Evolutionary conservation across 2,113 vertebrate species (phyloP).

Genomic region (Silurus glanis): DNA sequence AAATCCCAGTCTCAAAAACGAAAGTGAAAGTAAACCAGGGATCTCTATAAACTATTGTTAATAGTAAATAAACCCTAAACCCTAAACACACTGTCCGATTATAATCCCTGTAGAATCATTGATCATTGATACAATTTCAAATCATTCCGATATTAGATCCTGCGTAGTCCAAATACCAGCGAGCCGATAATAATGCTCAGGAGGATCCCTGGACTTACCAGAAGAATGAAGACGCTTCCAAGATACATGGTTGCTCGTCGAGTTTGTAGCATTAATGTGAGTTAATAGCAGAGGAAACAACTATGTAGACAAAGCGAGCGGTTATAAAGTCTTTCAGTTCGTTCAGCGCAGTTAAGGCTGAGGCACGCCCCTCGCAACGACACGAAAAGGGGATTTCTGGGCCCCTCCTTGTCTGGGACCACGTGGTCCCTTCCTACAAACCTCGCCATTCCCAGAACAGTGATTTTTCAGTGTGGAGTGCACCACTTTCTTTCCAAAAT

Average conservation of each 20-base stretch:
- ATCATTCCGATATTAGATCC: too few species aligned
- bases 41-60: not conserved
- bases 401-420: not conserved
- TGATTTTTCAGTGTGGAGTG: not conserved
- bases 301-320: not conserved
- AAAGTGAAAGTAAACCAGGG: constrained; percentile 28
- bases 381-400: constrained; percentile 18
- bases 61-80: too few species aligned
- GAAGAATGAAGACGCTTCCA: not conserved
- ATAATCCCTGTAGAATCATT: too few species aligned
- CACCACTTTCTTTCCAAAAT: not conserved
- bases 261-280: not conserved
- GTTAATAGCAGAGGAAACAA: not conserved
- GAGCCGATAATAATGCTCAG: not conserved
- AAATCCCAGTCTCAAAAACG: constrained; percentile 6
- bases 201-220: not conserved
- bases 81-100: too few species aligned
- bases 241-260: not conserved
- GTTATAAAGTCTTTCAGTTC: not conserved
- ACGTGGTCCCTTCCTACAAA: constrained; percentile 28
- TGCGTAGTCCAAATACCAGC: not conserved
- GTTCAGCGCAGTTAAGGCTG: not conserved
- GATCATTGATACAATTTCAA: too few species aligned
- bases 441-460: not conserved
- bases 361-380: not conserved